Base-by-base conservation (phyloP, 2,113 vertebrate species). In the Peromyscus californicus region DNA sequence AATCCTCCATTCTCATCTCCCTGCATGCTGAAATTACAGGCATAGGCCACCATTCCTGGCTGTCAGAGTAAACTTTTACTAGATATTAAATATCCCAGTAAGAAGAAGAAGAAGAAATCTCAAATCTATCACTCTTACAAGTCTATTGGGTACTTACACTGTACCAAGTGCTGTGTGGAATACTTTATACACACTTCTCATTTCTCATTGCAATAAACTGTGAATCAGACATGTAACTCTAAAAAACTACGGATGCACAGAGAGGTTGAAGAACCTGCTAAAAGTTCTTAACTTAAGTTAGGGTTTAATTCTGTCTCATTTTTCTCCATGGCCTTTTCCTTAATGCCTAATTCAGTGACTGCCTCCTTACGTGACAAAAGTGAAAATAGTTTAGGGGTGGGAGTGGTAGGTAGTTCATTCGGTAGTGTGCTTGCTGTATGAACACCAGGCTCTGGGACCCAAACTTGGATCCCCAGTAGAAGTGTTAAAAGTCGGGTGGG, bases 261-360 rank as follows among this genome's bases (percentile, higher is more conserved):
- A 93, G 39, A 95, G 31, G 15, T 90, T 89, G 89, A 92, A 11
- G 92, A 70, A 94, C n/a, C 93, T 96, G 45, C 4, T 95, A 9
- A 89, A 70, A 24, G 59, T 80, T 96, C 51, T 63, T 94, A 69
- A 31, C n/a, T n/a, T n/a, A 86, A 42, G 9, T 85, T 11, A 88
- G 39, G 9, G 89, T 96, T 97, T 94, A 85, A 89, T 95, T 69
- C 54, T 51, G 15, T 91, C 19, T 94, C 91, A 63, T 70, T 42
- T 93, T 95, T 86, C 22, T 90, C 12, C 7, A 10, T 36, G 75
- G 24, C 67, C 33, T 92, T 79, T 92, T 36, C 5, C 6, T 87
- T 87, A 85, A 84, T 22, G 19, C 45, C 61, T 87, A 48, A 22
- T 91, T 75, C 4, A 91, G 3, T 91, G 91, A 45, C 79, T 86